Evolutionary conservation across 2,113 vertebrate genomes (phyloP).

Genomic region (Myanophis thanlyinensis): DNA sequence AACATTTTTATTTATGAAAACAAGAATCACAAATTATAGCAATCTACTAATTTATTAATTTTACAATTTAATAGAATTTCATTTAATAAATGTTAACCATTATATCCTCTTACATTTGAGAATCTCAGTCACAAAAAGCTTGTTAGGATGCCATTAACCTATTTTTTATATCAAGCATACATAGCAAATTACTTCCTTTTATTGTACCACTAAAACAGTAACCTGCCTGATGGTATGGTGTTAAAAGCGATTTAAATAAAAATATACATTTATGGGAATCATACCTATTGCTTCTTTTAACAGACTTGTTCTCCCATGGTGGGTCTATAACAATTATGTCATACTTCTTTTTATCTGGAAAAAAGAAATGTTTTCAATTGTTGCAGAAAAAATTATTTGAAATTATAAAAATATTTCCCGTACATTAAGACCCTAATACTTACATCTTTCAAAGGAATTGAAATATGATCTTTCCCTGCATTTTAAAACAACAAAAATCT

Average conservation of each 20-base stretch:
- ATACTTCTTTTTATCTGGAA: constrained; percentile 80
- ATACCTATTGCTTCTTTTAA: constrained; percentile 92
- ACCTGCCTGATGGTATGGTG: neutral
- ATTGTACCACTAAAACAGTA: neutral
- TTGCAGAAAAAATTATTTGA: neutral
- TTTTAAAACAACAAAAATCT: neutral
- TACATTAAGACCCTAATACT: constrained; percentile 11
- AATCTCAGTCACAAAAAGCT: constrained; percentile 15
- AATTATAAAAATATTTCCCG: constrained; percentile 4
- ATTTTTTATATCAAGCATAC: neutral
- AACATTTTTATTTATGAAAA: no score
- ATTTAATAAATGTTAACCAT: constrained; percentile 15
- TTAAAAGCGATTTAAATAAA: neutral
- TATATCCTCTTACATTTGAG: neutral
- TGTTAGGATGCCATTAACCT: neutral
- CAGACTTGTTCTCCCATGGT: constrained; percentile 97
- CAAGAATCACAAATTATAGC: neutral
- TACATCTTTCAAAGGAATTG: neutral
- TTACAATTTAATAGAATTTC: constrained; percentile 28
- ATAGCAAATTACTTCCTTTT: neutral
- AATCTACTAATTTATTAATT: constrained; percentile 2
- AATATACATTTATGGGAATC: constrained; percentile 12
- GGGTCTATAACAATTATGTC: constrained; percentile 91
- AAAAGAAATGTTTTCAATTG: neutral
- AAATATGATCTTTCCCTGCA: neutral